Percentiles rank a stretch among this genome's conserved stretches.
Evolutionary conservation across 2,113 vertebrate species (phyloP).

Genomic region (Xenopus laevis): DNA sequence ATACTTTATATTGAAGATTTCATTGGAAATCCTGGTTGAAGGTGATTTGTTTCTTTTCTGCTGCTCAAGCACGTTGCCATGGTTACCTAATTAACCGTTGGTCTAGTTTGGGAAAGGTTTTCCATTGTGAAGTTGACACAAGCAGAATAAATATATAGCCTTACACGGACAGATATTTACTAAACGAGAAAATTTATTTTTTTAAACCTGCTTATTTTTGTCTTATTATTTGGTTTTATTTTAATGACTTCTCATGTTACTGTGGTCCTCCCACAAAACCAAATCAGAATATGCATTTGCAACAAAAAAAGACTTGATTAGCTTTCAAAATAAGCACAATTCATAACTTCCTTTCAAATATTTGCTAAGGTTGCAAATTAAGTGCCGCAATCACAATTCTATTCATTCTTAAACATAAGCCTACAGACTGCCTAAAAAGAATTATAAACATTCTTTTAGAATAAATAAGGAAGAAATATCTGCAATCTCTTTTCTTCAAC

Average conservation of each 20-base stretch:
- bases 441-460: not conserved
- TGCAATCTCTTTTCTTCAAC: not conserved
- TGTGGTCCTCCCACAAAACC: not conserved
- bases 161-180: not conserved
- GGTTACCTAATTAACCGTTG: conserved; percentile 35
- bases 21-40: conserved; percentile 32
- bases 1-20: conserved; percentile 18
- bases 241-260: not conserved
- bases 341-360: conserved; percentile 10
- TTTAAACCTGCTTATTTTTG: not conserved
- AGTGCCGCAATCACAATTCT: conserved; percentile 35
- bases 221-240: not conserved
- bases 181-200: not conserved
- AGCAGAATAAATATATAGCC: conserved; percentile 1
- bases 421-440: conserved; percentile 4
- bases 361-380: conserved; percentile 36
- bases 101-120: conserved; percentile 16
- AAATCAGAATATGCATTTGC: conserved; percentile 2
- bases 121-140: conserved; percentile 19
- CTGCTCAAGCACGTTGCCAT: conserved; percentile 27
- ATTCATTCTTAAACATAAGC: conserved; percentile 22
- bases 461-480: not conserved
- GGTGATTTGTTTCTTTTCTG: conserved; percentile 38
- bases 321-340: conserved; percentile 16
- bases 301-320: conserved; percentile 38